Conservation (phyloP, 2,113 vertebrate genomes). For the Galbula dea region DNA sequence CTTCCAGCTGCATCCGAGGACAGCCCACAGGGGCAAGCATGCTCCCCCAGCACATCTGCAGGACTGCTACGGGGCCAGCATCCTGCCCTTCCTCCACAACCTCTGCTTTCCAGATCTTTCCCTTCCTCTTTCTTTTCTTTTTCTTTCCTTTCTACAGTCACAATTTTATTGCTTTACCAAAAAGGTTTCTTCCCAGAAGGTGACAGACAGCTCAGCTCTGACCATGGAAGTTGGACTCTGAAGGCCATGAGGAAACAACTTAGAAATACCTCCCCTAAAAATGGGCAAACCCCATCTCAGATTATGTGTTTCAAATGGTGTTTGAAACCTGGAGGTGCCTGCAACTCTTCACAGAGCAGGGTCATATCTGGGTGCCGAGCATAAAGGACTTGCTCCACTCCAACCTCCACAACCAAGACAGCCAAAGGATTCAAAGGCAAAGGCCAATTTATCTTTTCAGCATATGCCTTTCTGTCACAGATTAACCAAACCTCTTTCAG, state of each 20-base stretch:
- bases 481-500: not conserved
- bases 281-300: accelerated
- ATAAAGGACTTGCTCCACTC: accelerated
- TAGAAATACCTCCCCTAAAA: not conserved
- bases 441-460: not conserved
- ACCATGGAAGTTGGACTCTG: not conserved
- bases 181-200: not conserved
- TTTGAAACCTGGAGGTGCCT: not conserved
- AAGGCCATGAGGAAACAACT: not conserved
- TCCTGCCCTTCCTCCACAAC: accelerated
- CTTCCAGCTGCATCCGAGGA: not conserved
- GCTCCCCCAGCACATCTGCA: accelerated
- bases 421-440: not conserved
- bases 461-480: not conserved
- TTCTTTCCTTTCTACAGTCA: not conserved
- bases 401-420: not conserved
- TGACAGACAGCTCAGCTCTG: not conserved
- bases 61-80: accelerated
- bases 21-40: accelerated
- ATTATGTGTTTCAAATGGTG: not conserved
- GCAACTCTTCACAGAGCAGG: too few relatives aligned
- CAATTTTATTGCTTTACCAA: not conserved
- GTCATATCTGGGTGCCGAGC: not conserved
- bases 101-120: not conserved
- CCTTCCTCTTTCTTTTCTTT: not conserved